Evolutionary conservation across 1,140 invertebrate species (phyloP), one percentile per base, ranked within the genome.

Genomic region (Ostrea edulis): DNA sequence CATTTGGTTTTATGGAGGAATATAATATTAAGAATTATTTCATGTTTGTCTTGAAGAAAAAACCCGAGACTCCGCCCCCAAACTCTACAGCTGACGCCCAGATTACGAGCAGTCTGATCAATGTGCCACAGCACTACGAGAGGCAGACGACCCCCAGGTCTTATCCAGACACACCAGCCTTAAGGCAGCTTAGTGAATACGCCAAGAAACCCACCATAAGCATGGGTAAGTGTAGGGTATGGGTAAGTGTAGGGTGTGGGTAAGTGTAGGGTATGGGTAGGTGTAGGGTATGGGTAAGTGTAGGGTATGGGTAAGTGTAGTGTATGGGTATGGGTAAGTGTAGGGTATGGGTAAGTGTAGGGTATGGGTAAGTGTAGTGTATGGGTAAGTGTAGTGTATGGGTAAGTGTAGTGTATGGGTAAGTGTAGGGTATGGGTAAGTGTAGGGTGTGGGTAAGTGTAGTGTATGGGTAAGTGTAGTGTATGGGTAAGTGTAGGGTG

Each of bases 161-260:
- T 0, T 98, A 98, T 93, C 90, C 91, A 25, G 98, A 99, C 93
- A 99, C 98, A 0, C 98, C 98, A 5, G 98, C 98, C 3, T 94
- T 99, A 52, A 96, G 98, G 51, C 98, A 99, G 93, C 95, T 99
- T 0, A 96, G 95, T 90, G 96, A 95, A 92, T 95, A 95, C 91
- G 94, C 94, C 44, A 92, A 88, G 83, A 85, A 94, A 86, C 94
- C 94, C 2, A 52, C 44, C 9, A 77, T 77, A 25, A 53, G 44
- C 53, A 52, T 83, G 82, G 82, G 82, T 83, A 54, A 20, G 82
- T 52, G n/a, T 17, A 62, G 2, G 1, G 35, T 44, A 44, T 44
- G 2, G 1, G 35, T 83, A 54, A 20, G 82, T 52, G n/a, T 17
- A 62, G 2, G 1, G 35, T 44, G n/a, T 83, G 82, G 82, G 82